Evolutionary conservation across 2,113 vertebrate genomes (phyloP).

Genomic region (Erpornis zantholeuca): DNA sequence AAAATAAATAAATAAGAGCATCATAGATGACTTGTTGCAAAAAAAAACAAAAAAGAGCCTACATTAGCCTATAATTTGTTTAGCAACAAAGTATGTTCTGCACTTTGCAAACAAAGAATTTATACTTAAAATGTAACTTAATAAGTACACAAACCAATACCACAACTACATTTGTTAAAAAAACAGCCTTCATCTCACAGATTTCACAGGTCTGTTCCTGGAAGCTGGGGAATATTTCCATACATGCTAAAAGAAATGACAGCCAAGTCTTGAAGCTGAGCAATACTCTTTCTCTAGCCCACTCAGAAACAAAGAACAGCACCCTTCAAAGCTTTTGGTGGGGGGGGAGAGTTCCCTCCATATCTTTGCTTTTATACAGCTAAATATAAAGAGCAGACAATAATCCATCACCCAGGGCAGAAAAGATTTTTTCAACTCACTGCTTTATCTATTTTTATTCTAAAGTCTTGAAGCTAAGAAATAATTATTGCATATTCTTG

Average conservation of each 20-base stretch:
- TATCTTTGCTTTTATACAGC: background rate
- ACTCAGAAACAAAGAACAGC: background rate
- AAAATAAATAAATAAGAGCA: constrained; percentile 17
- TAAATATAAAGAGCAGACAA: background rate
- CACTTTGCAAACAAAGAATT: background rate
- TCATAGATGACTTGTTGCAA: background rate
- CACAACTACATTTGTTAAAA: background rate
- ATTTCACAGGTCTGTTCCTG: background rate
- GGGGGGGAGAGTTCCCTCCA: background rate
- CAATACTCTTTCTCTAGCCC: background rate
- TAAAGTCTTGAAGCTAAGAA: background rate
- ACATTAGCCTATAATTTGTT: background rate
- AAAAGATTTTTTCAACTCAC: background rate
- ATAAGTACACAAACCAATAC: background rate
- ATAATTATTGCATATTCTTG: background rate
- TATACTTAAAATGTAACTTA: background rate
- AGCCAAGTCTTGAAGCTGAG: background rate
- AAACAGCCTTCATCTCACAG: background rate
- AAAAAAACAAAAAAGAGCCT: background rate
- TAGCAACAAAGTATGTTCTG: background rate
- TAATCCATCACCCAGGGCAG: background rate
- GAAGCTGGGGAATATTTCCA: background rate
- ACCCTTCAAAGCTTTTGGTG: background rate
- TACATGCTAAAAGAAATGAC: background rate
- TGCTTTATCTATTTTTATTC: background rate